phyloP scores from a whole-genome alignment of 2,113 vertebrate genomes.

The Egretta garzetta region DNA sequence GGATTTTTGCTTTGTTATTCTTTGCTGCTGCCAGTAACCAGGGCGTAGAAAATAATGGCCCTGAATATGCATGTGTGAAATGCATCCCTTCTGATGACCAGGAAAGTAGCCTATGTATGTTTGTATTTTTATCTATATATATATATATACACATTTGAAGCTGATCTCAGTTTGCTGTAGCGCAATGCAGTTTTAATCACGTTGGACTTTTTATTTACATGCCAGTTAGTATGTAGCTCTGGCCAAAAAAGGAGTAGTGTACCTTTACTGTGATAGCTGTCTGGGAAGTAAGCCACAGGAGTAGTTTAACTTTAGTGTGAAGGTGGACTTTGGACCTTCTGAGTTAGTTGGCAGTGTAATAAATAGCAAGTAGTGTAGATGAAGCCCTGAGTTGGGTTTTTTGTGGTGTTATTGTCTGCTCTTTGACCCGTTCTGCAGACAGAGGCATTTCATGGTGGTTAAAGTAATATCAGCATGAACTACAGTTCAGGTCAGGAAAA shows the following conservation, averaged over 20 bases:
- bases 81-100: neutral
- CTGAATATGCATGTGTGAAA: neutral
- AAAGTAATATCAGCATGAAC: neutral
- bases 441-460: rapidly evolving
- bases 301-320: rapidly evolving
- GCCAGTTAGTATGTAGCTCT: neutral
- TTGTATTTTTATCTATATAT: neutral
- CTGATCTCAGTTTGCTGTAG: neutral
- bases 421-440: slow-evolving; percentile 4
- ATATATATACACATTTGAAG: neutral
- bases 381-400: neutral
- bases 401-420: neutral
- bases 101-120: neutral
- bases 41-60: neutral
- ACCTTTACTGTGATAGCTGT: rapidly evolving
- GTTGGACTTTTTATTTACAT: neutral
- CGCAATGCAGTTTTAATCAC: rapidly evolving
- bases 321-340: neutral
- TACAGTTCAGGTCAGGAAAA: neutral
- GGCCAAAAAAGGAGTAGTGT: neutral
- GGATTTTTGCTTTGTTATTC: neutral
- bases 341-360: neutral
- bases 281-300: neutral
- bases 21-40: neutral
- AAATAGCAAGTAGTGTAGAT: neutral